Conservation (phyloP, 2,888 invertebrate species). For the Hyposoter didymator region DNA sequence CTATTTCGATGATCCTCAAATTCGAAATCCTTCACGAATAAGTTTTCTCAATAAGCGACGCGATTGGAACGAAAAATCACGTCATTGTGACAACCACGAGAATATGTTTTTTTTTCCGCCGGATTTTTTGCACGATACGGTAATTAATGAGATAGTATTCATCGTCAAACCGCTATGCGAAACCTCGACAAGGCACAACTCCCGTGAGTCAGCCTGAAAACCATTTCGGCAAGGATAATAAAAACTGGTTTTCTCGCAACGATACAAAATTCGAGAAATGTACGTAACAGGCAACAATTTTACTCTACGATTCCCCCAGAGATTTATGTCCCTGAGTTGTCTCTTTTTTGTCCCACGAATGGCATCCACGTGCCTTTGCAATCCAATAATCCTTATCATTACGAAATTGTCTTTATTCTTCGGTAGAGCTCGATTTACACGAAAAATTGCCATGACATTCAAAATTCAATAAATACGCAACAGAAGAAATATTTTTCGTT, state of each 20-base stretch:
- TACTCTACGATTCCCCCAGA: background rate
- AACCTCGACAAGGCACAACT: conserved; percentile 32
- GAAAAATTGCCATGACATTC: too few relatives aligned
- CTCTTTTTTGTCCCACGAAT: background rate
- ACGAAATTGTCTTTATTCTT: too few relatives aligned
- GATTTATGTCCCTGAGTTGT: conserved; percentile 1
- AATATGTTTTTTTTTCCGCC: conserved; percentile 19
- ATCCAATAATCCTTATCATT: too few relatives aligned
- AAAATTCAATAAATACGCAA: too few relatives aligned
- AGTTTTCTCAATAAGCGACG: conserved; percentile 47
- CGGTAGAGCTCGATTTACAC: too few relatives aligned
- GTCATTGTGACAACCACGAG: background rate
- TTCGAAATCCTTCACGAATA: conserved; percentile 20
- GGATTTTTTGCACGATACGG: conserved; percentile 10
- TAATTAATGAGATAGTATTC: conserved; percentile 56
- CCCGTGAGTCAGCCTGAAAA: conserved; percentile 45
- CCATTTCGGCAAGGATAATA: conserved; percentile 19
- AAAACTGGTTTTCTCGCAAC: conserved; percentile 37
- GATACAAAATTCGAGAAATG: background rate
- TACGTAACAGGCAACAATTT: conserved; percentile 10
- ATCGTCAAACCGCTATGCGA: conserved; percentile 37
- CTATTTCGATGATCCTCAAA: conserved; percentile 16
- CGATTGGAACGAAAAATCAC: background rate
- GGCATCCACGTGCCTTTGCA: background rate
- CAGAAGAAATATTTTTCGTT: too few relatives aligned